These are phyloP conservation scores for Lithophane semibrunnea DNA, from an alignment of 2,888 invertebrate genomes.

Conservation along the genomic window DNA sequence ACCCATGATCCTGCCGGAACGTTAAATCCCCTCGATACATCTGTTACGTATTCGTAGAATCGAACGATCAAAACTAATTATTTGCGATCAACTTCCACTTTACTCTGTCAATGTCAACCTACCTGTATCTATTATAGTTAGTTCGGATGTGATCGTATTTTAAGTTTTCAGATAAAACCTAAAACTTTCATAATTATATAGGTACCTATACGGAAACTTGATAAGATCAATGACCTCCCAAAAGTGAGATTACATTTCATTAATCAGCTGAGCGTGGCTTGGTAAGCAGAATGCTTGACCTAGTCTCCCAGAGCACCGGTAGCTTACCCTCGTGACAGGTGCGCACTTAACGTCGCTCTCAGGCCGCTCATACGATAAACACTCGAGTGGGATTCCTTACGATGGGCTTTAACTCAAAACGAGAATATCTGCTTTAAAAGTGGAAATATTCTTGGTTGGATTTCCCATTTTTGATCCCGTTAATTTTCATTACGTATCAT, in stretches of 20 bases:
- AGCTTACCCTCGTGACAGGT: slow-evolving; percentile 48
- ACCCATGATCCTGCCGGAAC: background rate
- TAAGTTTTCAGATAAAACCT: background rate
- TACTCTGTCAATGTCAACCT: background rate
- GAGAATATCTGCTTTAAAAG: slow-evolving; percentile 12
- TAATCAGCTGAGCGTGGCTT: slow-evolving; percentile 13
- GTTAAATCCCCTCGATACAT: background rate
- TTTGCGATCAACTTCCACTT: background rate
- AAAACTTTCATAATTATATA: background rate
- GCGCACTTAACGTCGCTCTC: slow-evolving; percentile 50
- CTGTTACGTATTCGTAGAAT: background rate
- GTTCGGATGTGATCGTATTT: background rate
- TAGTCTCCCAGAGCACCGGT: slow-evolving; percentile 20
- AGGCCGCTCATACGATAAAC: slow-evolving; percentile 45
- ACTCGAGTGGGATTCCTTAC: slow-evolving; percentile 47
- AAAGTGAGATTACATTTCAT: slow-evolving; percentile 15
- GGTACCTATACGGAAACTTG: background rate
- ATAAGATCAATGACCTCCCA: background rate
- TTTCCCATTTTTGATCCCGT: background rate
- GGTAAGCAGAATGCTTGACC: slow-evolving; percentile 52
- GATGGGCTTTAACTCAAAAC: slow-evolving; percentile 25
- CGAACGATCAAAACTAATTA: background rate
- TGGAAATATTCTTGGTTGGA: background rate
- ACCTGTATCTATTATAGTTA: background rate
- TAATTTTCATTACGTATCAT: background rate